These are phyloP conservation scores for Pangasius larnaudii DNA, from an alignment of 2,797 vertebrate genomes.

Conservation along the genomic window DNA sequence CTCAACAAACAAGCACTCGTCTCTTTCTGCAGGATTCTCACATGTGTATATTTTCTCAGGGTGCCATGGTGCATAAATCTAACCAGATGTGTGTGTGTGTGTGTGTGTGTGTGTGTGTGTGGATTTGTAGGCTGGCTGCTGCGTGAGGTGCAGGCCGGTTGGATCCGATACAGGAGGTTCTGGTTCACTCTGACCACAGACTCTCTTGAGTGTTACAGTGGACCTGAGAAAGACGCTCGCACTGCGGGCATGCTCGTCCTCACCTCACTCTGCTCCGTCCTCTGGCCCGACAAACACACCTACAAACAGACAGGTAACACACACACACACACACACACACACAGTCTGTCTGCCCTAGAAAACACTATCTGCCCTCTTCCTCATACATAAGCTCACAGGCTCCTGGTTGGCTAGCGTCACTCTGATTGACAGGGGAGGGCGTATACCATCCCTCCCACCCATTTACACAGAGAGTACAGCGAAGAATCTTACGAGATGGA, in stretches of 20 bases:
- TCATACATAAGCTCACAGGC: not conserved
- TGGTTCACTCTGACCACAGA: slow-evolving; percentile 94
- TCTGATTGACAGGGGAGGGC: not conserved
- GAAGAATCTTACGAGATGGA: not conserved
- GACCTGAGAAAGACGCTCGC: slow-evolving; percentile 83
- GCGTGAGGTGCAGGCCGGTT: slow-evolving; percentile 85
- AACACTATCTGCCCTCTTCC: not conserved
- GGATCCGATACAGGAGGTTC: slow-evolving; percentile 90
- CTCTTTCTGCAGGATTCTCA: not conserved
- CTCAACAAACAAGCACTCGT: not conserved
- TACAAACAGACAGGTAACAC: slow-evolving; percentile 90
- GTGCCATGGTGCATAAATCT: not conserved
- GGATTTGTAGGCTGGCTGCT: slow-evolving; percentile 87
- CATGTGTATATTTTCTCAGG: not conserved
- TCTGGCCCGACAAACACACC: slow-evolving; percentile 91
- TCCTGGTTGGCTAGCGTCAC: not conserved
- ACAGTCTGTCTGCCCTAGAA: not conserved
- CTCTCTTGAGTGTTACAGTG: slow-evolving; percentile 92
- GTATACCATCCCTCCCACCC: not conserved
- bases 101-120: slow-evolving; percentile 31
- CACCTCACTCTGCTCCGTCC: slow-evolving; percentile 92
- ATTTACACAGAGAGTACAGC: not conserved
- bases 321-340: slow-evolving; percentile 11
- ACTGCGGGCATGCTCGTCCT: slow-evolving; percentile 91
- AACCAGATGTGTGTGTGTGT: not conserved